A percentile compares a stretch with the other conserved stretches of the same genome.
Evolutionary conservation across 2,888 invertebrate species (phyloP).

Genomic region (Drosophila cracens): DNA sequence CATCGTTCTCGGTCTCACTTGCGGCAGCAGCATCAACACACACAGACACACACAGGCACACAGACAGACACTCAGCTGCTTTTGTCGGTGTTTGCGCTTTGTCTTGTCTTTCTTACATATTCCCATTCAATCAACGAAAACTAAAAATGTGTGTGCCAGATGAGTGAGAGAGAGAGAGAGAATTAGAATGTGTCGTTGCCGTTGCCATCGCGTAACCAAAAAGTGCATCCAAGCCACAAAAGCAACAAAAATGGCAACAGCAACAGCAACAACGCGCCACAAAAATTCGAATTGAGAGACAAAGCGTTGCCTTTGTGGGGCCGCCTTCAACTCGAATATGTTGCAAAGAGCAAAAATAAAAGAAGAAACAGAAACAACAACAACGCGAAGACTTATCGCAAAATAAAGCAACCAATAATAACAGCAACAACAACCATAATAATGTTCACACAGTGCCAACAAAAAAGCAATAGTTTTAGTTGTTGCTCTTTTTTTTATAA

Average conservation of each 20-base stretch:
- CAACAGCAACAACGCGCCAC: constrained; percentile 12
- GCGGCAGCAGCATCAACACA: constrained; percentile 53
- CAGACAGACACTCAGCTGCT: constrained; percentile 64
- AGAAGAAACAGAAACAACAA: not conserved
- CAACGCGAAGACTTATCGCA: constrained; percentile 53
- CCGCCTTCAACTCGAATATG: constrained; percentile 23
- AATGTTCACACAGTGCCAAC: constrained; percentile 25
- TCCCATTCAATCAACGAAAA: constrained; percentile 62
- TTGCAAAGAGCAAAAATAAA: constrained; percentile 13
- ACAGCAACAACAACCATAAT: constrained; percentile 20
- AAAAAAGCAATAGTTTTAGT: constrained; percentile 28
- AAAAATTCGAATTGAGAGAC: constrained; percentile 31
- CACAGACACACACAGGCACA: constrained; percentile 15
- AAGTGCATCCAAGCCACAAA: constrained; percentile 42
- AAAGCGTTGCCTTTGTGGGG: constrained; percentile 50
- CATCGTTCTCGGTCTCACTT: constrained; percentile 35
- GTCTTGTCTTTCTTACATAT: constrained; percentile 37
- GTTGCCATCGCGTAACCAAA: constrained; percentile 40
- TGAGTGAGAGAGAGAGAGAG: constrained; percentile 36
- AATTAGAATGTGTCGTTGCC: constrained; percentile 24
- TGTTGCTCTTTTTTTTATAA: constrained; percentile 34
- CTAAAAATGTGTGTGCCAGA: constrained; percentile 67
- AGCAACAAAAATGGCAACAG: constrained; percentile 16
- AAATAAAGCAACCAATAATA: constrained; percentile 35
- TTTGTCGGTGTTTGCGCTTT: constrained; percentile 46